Percentiles rank a stretch among this genome's conserved stretches.
phyloP scores from a whole-genome alignment of 1,140 invertebrate species.

The Yoshiicerus persimilis region DNA sequence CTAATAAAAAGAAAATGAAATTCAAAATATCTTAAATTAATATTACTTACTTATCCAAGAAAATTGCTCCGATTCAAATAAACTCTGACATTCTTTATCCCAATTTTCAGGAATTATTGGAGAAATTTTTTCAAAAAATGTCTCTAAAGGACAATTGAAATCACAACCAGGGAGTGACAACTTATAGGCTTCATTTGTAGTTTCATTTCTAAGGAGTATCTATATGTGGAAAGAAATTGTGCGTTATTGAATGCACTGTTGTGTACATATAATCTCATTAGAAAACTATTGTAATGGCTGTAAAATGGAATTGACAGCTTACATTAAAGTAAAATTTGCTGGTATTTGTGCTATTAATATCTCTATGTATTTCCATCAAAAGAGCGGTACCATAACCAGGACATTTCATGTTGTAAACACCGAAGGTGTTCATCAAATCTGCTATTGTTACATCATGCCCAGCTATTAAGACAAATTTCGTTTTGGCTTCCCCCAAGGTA shows the following conservation, averaged over 20 bases:
- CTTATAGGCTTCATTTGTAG: constrained; percentile 56
- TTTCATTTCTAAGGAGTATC: constrained; percentile 65
- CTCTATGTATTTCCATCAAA: constrained; percentile 69
- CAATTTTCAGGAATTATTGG: constrained; percentile 60
- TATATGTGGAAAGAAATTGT: background rate
- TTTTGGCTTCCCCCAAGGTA: constrained; percentile 52
- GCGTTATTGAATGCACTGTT: too few relatives aligned
- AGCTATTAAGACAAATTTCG: constrained; percentile 73
- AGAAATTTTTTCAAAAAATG: constrained; percentile 59
- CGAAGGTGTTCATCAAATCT: constrained; percentile 70
- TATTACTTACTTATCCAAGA: background rate
- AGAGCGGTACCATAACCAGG: constrained; percentile 72
- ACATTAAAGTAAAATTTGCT: constrained; percentile 52
- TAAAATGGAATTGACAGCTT: too few relatives aligned
- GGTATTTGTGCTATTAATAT: constrained; percentile 45
- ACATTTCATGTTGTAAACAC: constrained; percentile 69
- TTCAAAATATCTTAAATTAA: background rate
- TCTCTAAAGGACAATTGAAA: constrained; percentile 61
- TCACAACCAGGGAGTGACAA: constrained; percentile 64
- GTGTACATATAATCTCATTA: too few relatives aligned
- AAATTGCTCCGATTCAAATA: background rate
- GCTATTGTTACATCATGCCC: constrained; percentile 80
- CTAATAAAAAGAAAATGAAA: background rate
- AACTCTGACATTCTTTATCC: constrained; percentile 58
- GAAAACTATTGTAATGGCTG: too few relatives aligned